Conservation (phyloP, 2,113 vertebrate genomes). For the Mastomys natalensis region DNA sequence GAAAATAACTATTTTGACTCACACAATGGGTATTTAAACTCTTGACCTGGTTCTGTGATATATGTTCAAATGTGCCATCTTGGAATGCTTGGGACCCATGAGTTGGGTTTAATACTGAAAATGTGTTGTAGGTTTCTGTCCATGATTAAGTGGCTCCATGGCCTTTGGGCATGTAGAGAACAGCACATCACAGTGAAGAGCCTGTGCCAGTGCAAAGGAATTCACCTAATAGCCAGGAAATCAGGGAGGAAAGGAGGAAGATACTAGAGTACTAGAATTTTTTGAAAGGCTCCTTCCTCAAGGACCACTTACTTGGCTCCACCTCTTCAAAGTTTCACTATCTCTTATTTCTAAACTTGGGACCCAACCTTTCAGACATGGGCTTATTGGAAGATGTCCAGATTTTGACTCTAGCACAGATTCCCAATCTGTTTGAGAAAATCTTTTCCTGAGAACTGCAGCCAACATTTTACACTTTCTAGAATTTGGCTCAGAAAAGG, state of each 20-base stretch:
- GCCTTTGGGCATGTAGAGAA: not conserved
- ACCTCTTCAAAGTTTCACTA: not conserved
- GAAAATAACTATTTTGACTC: not conserved
- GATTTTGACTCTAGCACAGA: not conserved
- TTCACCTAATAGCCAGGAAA: no score
- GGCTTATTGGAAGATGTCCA: not conserved
- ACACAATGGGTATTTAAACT: not conserved
- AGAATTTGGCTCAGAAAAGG: not conserved
- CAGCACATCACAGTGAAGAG: not conserved
- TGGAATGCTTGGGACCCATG: not conserved
- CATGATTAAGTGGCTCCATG: not conserved
- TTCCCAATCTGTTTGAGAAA: not conserved
- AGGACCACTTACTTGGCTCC: fast-evolving
- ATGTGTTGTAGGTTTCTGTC: not conserved
- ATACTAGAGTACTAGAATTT: not conserved
- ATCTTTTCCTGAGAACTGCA: not conserved
- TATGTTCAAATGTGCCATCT: not conserved
- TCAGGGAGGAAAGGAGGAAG: not conserved
- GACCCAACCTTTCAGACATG: not conserved
- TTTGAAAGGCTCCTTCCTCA: not conserved
- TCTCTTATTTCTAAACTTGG: not conserved
- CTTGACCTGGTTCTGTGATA: not conserved
- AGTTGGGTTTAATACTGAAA: not conserved
- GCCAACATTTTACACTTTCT: not conserved
- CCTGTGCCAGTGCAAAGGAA: not conserved